Percentiles rank a stretch among this genome's conserved stretches.
phyloP scores from a whole-genome alignment of 2,797 vertebrate genomes.

The Choloepus didactylus region DNA sequence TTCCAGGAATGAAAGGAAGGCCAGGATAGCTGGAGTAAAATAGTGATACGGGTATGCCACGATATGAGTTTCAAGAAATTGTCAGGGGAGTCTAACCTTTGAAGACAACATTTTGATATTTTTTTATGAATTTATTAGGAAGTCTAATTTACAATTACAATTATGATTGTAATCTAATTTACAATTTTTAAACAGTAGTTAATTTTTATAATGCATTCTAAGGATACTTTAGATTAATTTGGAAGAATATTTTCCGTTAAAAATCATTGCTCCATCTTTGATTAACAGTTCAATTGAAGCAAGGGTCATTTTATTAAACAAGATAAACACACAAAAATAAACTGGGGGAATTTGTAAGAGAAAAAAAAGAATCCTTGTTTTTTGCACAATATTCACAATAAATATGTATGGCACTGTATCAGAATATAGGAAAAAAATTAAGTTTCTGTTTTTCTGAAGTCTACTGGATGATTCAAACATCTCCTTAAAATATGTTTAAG shows the following conservation, averaged over 20 bases:
- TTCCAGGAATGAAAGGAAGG: not conserved
- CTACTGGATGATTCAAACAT: not conserved
- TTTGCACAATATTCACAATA: not conserved
- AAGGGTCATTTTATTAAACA: not conserved
- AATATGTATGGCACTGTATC: not conserved
- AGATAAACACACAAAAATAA: not conserved
- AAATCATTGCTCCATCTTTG: not conserved
- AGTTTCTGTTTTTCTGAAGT: not conserved
- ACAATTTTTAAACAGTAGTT: not conserved
- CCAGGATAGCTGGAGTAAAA: too few relatives aligned
- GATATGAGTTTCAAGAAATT: not conserved
- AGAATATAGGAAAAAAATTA: not conserved
- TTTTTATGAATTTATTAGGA: not conserved
- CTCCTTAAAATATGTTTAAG: not conserved
- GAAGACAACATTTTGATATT: not conserved
- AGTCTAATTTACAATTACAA: not conserved
- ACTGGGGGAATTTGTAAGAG: not conserved
- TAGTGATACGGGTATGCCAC: not conserved
- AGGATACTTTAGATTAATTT: not conserved
- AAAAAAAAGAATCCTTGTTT: not conserved
- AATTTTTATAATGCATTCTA: not conserved
- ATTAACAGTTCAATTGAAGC: not conserved
- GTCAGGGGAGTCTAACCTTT: accelerated
- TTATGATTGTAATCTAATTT: not conserved
- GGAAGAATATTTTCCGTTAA: not conserved